Conservation (phyloP, 2,113 vertebrate species). For the Aldabrachelys gigantea region DNA sequence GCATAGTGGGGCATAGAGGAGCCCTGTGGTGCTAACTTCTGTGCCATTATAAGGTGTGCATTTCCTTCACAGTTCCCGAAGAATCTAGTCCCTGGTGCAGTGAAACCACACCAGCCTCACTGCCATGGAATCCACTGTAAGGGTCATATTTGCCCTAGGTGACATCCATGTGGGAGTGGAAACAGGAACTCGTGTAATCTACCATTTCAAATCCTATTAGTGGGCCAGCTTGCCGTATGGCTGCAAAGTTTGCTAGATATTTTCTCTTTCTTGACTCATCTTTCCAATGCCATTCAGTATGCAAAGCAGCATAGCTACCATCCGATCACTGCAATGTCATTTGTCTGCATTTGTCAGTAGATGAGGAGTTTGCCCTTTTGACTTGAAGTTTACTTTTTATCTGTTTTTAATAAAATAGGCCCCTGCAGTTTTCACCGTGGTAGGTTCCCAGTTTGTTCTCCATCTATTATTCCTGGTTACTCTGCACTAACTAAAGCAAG, state of each 20-base stretch:
- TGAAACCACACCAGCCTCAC: background rate
- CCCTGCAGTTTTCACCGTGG: background rate
- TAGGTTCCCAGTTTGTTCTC: background rate
- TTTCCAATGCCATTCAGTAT: background rate
- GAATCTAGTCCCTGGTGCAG: background rate
- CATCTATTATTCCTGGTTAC: background rate
- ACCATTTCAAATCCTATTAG: background rate
- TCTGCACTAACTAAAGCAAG: background rate
- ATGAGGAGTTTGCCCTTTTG: fast-evolving
- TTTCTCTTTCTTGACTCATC: background rate
- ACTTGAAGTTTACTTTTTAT: background rate
- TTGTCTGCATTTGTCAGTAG: background rate
- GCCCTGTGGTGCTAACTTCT: background rate
- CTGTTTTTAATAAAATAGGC: background rate
- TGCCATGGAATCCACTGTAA: background rate
- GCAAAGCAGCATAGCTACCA: background rate
- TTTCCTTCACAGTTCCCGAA: background rate
- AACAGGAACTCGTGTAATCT: background rate
- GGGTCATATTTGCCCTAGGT: background rate
- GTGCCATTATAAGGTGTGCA: background rate
- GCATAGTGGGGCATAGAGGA: background rate
- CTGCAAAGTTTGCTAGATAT: background rate
- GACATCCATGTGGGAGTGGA: background rate
- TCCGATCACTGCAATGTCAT: background rate
- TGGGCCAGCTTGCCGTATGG: background rate